phyloP scores from a whole-genome alignment of 2,113 vertebrate genomes.

The Tretioscincus oriximinensis region DNA sequence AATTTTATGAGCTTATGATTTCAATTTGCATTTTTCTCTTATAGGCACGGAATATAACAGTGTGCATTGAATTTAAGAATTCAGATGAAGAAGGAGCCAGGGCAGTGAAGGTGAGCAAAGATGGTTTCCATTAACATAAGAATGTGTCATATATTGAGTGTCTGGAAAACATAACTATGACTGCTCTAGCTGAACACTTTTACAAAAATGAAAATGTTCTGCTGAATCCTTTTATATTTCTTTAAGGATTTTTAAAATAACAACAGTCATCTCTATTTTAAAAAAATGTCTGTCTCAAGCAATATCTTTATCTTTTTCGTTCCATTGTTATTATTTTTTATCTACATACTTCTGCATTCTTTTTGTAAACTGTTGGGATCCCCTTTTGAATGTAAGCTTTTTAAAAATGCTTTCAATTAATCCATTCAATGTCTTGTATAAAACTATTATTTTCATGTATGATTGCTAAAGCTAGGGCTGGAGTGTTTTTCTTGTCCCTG shows the following conservation, averaged over 20 bases:
- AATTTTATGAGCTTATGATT: constrained; percentile 16
- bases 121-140: neutral
- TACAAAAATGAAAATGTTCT: constrained; percentile 3
- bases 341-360: too few relatives aligned
- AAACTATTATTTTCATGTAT: too few relatives aligned
- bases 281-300: too few relatives aligned
- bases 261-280: neutral
- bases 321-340: too few relatives aligned
- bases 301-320: too few relatives aligned
- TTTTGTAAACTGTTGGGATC: too few relatives aligned
- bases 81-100: constrained; percentile 90
- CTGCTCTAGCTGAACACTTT: neutral
- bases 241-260: neutral
- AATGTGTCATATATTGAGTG: neutral
- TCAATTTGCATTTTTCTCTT: constrained; percentile 53
- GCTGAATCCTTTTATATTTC: too few relatives aligned
- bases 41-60: constrained; percentile 94
- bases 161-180: neutral
- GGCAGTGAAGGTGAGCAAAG: constrained; percentile 84
- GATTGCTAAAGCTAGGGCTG: too few relatives aligned
- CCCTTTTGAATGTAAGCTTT: too few relatives aligned
- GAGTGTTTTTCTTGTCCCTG: too few relatives aligned
- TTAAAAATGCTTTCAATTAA: too few relatives aligned
- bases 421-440: too few relatives aligned
- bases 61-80: constrained; percentile 91